Evolutionary conservation across 2,113 vertebrate species (phyloP).

Genomic region (Psittacula cyanocephala): DNA sequence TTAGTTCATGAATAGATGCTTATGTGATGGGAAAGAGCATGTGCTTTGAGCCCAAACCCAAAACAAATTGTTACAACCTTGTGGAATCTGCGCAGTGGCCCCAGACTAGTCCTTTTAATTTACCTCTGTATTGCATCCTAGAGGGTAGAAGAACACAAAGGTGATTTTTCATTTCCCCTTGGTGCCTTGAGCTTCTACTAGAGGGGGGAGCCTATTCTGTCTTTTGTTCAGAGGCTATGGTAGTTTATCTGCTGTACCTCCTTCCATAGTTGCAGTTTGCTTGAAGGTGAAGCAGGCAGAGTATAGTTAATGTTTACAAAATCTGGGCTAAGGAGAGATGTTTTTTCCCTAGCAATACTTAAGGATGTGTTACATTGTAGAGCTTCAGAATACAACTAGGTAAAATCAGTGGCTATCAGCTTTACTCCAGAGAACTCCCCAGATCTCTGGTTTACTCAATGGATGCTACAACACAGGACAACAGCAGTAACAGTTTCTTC

Average conservation of each 20-base stretch:
- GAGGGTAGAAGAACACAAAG: not conserved
- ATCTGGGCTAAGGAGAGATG: not conserved
- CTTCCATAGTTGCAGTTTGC: not conserved
- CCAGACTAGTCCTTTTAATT: not conserved
- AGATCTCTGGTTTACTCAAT: not conserved
- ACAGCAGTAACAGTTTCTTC: not conserved
- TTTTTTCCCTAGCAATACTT: not conserved
- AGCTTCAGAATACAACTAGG: not conserved
- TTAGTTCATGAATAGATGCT: not conserved
- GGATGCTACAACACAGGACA: not conserved
- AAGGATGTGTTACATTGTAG: not conserved
- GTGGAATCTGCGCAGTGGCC: not conserved
- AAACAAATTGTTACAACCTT: not conserved
- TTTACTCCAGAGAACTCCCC: not conserved
- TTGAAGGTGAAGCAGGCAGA: not conserved
- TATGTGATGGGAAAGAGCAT: not conserved
- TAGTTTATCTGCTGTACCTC: not conserved
- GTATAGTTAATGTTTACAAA: not conserved
- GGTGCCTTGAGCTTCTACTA: not conserved
- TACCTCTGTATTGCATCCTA: not conserved
- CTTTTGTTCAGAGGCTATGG: not conserved
- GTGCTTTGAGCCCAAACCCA: not conserved
- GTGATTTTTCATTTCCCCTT: not conserved
- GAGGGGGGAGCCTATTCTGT: not conserved
- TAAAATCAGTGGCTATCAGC: not conserved